Conservation (phyloP, 1,140 invertebrate species). For the Euura lappo region DNA sequence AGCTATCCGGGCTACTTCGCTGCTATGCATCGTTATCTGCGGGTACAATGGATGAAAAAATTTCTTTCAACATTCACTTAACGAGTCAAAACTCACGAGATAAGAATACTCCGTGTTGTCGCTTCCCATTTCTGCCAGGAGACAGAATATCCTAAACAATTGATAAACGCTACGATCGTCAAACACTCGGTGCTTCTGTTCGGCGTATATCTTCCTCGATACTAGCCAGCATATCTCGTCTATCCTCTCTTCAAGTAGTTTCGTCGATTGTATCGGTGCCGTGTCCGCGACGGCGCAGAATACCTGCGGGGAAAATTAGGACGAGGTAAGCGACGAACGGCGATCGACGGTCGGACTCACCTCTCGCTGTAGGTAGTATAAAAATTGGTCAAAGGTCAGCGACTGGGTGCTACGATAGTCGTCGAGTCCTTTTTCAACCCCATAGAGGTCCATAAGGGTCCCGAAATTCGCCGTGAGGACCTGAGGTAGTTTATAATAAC, state of each 20-base stretch:
- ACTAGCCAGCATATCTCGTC: conserved; percentile 80
- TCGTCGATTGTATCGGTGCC: conserved; percentile 40
- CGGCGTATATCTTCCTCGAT: conserved; percentile 69
- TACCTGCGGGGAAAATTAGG: conserved; percentile 34
- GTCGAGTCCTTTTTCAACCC: conserved; percentile 78
- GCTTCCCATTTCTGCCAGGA: conserved; percentile 72
- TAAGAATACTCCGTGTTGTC: conserved; percentile 46
- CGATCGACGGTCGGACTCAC: conserved; percentile 47
- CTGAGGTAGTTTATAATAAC: conserved; percentile 53
- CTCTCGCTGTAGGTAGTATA: conserved; percentile 76
- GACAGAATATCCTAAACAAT: conserved; percentile 80
- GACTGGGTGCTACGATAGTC: conserved; percentile 72
- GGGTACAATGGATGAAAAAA: conserved; percentile 28
- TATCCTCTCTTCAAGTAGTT: conserved; percentile 47
- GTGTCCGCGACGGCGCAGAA: conserved; percentile 50
- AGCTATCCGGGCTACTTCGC: conserved; percentile 69
- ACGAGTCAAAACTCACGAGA: conserved; percentile 24
- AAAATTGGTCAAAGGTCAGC: conserved; percentile 76
- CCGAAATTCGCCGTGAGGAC: conserved; percentile 77
- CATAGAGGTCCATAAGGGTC: conserved; percentile 72
- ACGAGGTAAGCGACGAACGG: neutral
- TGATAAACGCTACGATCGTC: conserved; percentile 72
- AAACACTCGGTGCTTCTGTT: conserved; percentile 65
- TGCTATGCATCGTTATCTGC: conserved; percentile 70
- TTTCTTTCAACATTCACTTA: neutral